Evolutionary conservation across 2,113 vertebrate species (phyloP).

Genomic region (Peromyscus polionotus): DNA sequence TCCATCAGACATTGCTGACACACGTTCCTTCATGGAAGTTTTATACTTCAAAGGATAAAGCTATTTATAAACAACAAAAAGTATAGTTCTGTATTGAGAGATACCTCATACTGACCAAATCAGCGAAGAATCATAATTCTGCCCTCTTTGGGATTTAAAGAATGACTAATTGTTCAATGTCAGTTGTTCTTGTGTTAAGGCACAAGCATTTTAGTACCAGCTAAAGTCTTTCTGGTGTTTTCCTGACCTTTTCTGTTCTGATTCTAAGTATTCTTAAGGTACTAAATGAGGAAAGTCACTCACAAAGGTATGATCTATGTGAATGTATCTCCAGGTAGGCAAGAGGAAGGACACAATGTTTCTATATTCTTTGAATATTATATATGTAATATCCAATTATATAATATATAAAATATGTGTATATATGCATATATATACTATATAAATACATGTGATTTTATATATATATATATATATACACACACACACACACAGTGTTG

Average conservation of each 20-base stretch:
- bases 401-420: background rate
- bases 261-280: constrained; percentile 35
- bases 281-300: background rate
- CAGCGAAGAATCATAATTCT: background rate
- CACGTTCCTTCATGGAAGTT: background rate
- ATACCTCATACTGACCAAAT: background rate
- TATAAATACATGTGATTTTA: too few relatives aligned
- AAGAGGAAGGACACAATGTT: too few relatives aligned
- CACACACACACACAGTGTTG: background rate
- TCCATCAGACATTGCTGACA: background rate
- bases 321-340: too few relatives aligned
- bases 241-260: background rate
- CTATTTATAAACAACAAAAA: background rate
- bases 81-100: background rate
- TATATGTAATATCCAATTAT: too few relatives aligned
- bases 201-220: background rate
- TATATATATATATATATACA: background rate
- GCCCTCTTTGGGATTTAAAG: background rate
- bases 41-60: background rate
- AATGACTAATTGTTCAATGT: background rate
- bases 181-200: background rate
- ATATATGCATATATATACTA: background rate
- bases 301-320: background rate
- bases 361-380: too few relatives aligned
- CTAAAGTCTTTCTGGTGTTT: background rate